Evolutionary conservation across 2,888 invertebrate species (phyloP).

Genomic region (Glaucopsyche alexis): DNA sequence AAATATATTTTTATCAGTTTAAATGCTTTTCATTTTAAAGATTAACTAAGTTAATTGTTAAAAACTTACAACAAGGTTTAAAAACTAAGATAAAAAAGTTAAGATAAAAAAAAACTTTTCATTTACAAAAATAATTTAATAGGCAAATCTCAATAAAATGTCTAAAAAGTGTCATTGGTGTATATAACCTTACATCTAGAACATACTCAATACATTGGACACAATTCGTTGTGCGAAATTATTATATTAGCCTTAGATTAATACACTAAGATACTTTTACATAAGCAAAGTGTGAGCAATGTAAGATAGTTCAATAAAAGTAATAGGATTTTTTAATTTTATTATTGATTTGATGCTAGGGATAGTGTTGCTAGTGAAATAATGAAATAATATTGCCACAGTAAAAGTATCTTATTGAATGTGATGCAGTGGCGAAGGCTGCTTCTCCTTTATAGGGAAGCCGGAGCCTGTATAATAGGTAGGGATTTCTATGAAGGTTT

Average conservation of each 20-base stretch:
- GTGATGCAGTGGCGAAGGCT: background rate
- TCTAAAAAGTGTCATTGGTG: constrained; percentile 78
- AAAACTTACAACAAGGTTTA: background rate
- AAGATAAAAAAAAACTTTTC: constrained; percentile 45
- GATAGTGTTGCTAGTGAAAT: background rate
- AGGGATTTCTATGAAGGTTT: too few species aligned
- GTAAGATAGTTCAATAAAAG: background rate
- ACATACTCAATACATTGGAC: constrained; percentile 59
- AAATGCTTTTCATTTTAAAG: background rate
- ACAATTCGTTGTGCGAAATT: constrained; percentile 58
- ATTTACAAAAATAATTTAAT: constrained; percentile 80
- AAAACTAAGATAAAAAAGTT: background rate
- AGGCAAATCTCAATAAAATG: constrained; percentile 76
- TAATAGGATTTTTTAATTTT: background rate
- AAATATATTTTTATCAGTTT: constrained; percentile 19
- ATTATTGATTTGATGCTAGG: background rate
- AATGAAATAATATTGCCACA: background rate
- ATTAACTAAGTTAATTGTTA: too few species aligned
- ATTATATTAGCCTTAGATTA: constrained; percentile 42
- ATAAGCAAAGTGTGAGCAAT: background rate
- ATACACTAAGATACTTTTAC: constrained; percentile 35
- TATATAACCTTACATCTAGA: constrained; percentile 69
- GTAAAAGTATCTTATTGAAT: background rate
- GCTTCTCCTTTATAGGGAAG: too few species aligned
- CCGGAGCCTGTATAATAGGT: too few species aligned